Conservation (phyloP, 2,888 invertebrate genomes). For the Morinoia aosen region DNA sequence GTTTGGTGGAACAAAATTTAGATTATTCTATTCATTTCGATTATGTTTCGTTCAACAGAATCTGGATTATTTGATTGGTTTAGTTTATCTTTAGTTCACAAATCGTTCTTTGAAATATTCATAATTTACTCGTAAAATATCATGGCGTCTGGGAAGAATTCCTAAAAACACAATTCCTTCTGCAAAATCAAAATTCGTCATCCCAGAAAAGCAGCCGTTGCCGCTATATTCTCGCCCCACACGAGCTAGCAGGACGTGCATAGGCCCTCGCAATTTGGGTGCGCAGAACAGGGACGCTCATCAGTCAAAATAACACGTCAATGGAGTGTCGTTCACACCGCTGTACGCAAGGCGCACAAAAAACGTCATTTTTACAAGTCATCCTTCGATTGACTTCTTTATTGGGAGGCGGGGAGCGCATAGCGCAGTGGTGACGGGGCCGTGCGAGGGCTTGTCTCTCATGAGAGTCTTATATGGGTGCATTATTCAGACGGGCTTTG, state of each 20-base stretch:
- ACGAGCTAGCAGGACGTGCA: not conserved
- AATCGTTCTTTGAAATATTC: no score
- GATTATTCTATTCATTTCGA: no score
- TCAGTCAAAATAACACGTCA: conserved; percentile 42
- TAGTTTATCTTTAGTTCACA: no score
- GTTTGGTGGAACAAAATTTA: no score
- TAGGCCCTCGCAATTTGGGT: not conserved
- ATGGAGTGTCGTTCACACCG: not conserved
- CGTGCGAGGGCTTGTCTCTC: not conserved
- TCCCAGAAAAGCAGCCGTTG: no score
- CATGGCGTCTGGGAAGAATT: no score
- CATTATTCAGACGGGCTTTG: not conserved
- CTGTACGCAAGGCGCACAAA: not conserved
- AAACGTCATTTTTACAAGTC: conserved; percentile 20
- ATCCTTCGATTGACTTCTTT: conserved; percentile 26
- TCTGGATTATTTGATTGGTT: no score
- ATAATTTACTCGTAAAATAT: no score
- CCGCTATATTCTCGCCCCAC: not conserved
- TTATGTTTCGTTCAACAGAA: no score
- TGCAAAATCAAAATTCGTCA: no score
- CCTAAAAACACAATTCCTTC: no score
- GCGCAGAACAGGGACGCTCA: not conserved
- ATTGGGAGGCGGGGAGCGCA: not conserved
- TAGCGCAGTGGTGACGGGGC: not conserved
- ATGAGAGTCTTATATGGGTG: not conserved